These are phyloP conservation scores for Vireo griseus DNA, from an alignment of 2,797 vertebrate genomes.

Conservation along the genomic window DNA sequence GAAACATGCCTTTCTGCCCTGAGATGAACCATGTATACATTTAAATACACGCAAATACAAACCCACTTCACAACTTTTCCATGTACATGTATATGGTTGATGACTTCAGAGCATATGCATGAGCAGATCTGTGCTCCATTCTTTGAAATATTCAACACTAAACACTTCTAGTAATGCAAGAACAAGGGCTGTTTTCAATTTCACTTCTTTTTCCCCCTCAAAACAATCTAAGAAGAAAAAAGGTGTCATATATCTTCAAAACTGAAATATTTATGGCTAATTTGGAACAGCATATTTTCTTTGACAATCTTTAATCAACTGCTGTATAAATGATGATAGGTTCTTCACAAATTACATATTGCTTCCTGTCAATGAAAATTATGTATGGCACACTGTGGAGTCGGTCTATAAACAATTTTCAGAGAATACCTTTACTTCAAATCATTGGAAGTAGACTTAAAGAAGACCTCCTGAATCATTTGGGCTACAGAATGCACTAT, in stretches of 20 bases:
- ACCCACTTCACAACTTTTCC: neutral
- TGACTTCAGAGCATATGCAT: neutral
- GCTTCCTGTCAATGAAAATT: neutral
- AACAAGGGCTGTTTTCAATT: neutral
- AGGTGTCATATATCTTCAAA: neutral
- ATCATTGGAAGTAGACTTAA: neutral
- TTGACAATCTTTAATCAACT: neutral
- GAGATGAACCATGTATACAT: neutral
- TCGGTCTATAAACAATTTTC: neutral
- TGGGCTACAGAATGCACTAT: neutral
- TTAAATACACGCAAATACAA: neutral
- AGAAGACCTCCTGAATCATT: neutral
- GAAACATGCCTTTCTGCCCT: neutral
- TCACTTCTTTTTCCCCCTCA: neutral
- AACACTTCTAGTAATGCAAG: neutral
- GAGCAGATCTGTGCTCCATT: neutral
- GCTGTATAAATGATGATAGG: neutral
- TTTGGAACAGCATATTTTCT: neutral
- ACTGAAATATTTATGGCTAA: neutral
- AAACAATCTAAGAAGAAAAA: neutral
- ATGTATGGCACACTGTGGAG: neutral
- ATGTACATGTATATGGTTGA: neutral
- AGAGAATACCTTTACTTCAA: neutral
- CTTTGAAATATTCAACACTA: neutral
- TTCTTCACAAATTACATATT: neutral